Evolutionary conservation across 1,140 invertebrate genomes (phyloP), one percentile per base, ranked within the genome.

Genomic region (Phymorhynchus buccinoides): DNA sequence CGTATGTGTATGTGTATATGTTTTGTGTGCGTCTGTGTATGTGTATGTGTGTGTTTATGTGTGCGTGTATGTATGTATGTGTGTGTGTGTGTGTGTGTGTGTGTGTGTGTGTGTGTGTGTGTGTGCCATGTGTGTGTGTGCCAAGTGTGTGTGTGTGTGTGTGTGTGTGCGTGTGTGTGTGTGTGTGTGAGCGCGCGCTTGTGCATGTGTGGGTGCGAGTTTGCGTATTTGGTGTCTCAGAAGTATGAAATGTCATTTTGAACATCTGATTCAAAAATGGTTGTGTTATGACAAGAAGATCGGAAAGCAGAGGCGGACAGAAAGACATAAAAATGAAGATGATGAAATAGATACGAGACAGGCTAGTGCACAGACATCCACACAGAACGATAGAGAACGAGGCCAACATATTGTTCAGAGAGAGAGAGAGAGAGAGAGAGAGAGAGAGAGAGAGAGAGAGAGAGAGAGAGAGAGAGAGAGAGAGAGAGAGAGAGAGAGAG

Each of bases 401-500:
- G 62, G 30, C 62, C 4, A n/a, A 66, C 9, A 66, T 16, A 66
- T 16, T 27, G 62, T n/a, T n/a, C n/a, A 66, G 62, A 66, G 62
- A 66, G 62, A 66, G 9, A 66, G 62, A 66, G 9, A 66, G 62
- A 66, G 62, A 75, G 35, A 75, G 71, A 75, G 35, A 75, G 71
- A 75, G 71, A 75, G 71, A 75, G 71, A 75, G 30, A 75, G 71
- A 75, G 30, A 27, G 9, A 37, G 9, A 37, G 32, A 75, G 71
- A 39, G 71, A 75, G 71, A 75, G 71, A 75, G 71, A 75, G 71
- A 75, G 71, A 75, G 71, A 75, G 71, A 75, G 71, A 75, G 71
- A 75, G 71, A 75, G 71, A 75, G 71, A 75, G 71, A 75, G 71
- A 75, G 22, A 75, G 37, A 35, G 27, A 16, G 7, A 35, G 37